Percentiles rank a stretch among this genome's conserved stretches.
These are phyloP conservation scores for Myxocyprinus asiaticus DNA, from an alignment of 2,113 vertebrate species.

Conservation along the genomic window DNA sequence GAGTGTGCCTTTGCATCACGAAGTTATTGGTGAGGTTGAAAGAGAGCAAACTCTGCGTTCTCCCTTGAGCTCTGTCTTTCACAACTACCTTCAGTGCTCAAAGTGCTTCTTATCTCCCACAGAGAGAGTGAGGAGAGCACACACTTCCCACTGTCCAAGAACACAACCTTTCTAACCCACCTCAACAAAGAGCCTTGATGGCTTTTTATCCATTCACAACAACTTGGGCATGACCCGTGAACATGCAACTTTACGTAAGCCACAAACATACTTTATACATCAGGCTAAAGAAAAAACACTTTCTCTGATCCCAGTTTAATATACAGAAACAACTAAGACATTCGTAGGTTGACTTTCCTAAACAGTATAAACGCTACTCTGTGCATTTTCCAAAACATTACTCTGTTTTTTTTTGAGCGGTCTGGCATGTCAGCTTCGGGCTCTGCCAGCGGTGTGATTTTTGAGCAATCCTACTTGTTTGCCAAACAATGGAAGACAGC, in stretches of 20 bases:
- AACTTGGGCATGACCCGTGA: not conserved
- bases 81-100: not conserved
- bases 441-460: not conserved
- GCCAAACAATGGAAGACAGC: no score
- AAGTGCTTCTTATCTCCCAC: conserved; percentile 29
- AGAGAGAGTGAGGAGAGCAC: not conserved
- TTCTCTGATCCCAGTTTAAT: no score
- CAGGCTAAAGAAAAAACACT: no score
- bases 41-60: not conserved
- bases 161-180: conserved; percentile 3
- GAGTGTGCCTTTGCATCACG: conserved; percentile 22
- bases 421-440: not conserved
- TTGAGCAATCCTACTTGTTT: no score
- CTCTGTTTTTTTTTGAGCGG: not conserved
- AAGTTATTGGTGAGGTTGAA: not conserved
- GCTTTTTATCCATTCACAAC: not conserved
- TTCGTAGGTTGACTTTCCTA: not conserved
- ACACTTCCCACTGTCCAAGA: conserved; percentile 9
- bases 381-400: not conserved
- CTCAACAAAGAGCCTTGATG: conserved; percentile 4
- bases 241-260: no score
- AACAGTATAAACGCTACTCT: not conserved
- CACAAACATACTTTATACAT: no score
- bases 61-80: conserved; percentile 8
- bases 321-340: no score